Evolutionary conservation across 2,113 vertebrate species (phyloP).

Genomic region (Saccopteryx bilineata): DNA sequence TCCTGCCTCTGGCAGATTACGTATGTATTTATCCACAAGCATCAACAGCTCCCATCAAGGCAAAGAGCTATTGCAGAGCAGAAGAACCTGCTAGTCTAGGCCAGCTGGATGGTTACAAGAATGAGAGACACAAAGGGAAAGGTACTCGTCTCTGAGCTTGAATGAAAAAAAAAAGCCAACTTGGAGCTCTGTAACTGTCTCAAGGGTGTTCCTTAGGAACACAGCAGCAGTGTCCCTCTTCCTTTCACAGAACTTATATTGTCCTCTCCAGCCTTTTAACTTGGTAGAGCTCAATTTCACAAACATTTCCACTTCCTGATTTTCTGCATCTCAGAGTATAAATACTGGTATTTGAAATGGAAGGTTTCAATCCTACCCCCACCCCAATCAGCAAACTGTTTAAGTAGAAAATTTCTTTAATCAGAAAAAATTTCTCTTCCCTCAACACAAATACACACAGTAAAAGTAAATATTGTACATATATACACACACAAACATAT

Average conservation of each 20-base stretch:
- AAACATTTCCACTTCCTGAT: conserved; percentile 17
- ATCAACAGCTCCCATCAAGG: conserved; percentile 28
- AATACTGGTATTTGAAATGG: neutral
- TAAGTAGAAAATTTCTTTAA: conserved; percentile 75
- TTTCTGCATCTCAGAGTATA: conserved; percentile 29
- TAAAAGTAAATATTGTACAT: conserved; percentile 71
- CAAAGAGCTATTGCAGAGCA: conserved; percentile 12
- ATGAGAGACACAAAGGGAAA: conserved; percentile 23
- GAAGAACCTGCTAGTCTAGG: conserved; percentile 72
- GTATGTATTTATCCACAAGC: neutral
- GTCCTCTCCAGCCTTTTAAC: neutral
- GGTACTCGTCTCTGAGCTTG: neutral
- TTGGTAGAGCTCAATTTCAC: neutral
- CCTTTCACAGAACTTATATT: neutral
- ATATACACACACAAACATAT: neutral
- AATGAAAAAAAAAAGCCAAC: conserved; percentile 27
- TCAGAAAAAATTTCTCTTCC: conserved; percentile 71
- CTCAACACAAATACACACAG: conserved; percentile 67
- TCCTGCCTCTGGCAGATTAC: conserved; percentile 36
- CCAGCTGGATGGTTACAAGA: conserved; percentile 28
- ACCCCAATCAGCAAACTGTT: conserved; percentile 53
- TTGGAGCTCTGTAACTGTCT: neutral
- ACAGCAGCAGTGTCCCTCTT: neutral
- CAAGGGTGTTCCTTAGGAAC: neutral
- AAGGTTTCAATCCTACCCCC: conserved; percentile 43